Evolutionary conservation across 1,140 invertebrate species (phyloP).

Genomic region (Platyscapa corneri): DNA sequence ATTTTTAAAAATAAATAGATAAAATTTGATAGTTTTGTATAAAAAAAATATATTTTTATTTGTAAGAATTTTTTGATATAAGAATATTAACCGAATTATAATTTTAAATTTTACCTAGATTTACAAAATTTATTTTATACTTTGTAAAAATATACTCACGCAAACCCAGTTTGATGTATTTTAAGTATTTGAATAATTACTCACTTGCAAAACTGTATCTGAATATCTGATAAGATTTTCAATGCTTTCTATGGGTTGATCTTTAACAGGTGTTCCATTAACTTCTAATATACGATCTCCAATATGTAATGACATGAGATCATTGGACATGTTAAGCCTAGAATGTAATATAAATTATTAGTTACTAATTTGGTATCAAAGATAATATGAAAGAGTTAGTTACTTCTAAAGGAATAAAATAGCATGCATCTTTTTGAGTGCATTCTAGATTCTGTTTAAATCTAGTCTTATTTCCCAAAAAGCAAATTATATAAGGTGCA

Average conservation of each 20-base stretch:
- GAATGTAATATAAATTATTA: conserved; percentile 53
- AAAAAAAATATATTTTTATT: no score
- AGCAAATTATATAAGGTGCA: conserved; percentile 7
- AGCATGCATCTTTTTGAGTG: conserved; percentile 39
- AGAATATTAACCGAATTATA: no score
- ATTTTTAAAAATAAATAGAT: no score
- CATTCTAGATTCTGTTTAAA: not conserved
- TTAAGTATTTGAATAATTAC: not conserved
- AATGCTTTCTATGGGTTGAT: conserved; percentile 84
- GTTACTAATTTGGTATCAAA: not conserved
- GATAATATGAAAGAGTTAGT: conserved; percentile 19
- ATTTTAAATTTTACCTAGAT: no score
- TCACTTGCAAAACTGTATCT: conserved; percentile 83
- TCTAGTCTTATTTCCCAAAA: conserved; percentile 8
- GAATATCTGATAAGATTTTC: conserved; percentile 85
- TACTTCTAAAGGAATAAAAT: not conserved
- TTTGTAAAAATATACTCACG: no score
- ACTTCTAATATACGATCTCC: conserved; percentile 94
- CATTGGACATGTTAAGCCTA: conserved; percentile 87
- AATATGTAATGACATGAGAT: conserved; percentile 89
- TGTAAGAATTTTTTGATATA: no score
- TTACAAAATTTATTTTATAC: no score
- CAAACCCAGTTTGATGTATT: no score
- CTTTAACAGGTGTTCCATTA: conserved; percentile 90
- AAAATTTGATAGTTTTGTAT: no score